Evolutionary conservation across 2,797 vertebrate genomes (phyloP), one percentile per base, ranked within the genome.

Genomic region (Xenops minutus): DNA sequence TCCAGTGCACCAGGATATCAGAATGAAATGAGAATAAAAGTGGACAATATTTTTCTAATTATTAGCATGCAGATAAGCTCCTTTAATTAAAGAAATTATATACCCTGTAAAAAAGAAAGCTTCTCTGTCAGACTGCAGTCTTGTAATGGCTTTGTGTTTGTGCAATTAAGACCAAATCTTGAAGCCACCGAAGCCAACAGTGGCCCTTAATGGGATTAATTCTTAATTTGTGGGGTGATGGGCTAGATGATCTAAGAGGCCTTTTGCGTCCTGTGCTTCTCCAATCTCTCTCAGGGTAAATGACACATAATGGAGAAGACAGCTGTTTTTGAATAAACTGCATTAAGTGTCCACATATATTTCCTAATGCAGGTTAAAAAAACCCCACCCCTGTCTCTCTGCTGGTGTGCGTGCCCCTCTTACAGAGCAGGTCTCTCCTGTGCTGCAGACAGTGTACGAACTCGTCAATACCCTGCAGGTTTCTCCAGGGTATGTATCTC

Each of bases 121-220:
- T 87, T 43, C 71, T 86, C 67, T 94, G 74, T 92, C 80, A 72
- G 84, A 68, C 44, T 74, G 56, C 41, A 77, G 36, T 66, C 84
- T 74, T 87, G 71, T 85, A 95, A 93, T 74, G 74, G 83, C 56
- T 95, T 95, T 96, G 77, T 82, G 61, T 92, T 93, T 92, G 77
- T 80, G 85, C 85, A 93, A 85, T 94, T 93, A 95, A 83, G 80
- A 94, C 54, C 36, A 95, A 94, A 92, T 89, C 95, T 86, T 93
- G 85, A 94, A 88, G 77, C 59, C 80, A 82, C 56, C 0, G 3
- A 95, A 89, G 84, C 54, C 75, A 83, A 62, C 3, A 36, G 89
- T 94, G 92, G 61, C n/a, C 83, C 72, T 95, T 97, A 97, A 96
- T 96, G 83, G 88, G 78, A 96, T 96, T 97, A 96, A 93, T 92